A percentile compares a stretch with the other conserved stretches of the same genome.
phyloP scores from a whole-genome alignment of 1,140 invertebrate species.

The Venturia canescens region DNA sequence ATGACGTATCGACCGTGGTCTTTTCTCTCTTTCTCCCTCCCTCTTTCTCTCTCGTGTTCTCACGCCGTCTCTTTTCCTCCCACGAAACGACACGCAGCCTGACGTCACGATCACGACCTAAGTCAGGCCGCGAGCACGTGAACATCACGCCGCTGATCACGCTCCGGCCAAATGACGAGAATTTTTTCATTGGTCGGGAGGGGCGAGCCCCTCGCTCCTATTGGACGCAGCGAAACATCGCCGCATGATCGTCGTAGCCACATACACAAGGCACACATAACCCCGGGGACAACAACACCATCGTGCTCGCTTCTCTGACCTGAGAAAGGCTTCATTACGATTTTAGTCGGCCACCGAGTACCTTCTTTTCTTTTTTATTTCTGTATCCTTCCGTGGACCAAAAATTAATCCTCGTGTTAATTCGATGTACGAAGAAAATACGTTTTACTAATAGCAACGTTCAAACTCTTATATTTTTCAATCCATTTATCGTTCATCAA shows the following conservation, averaged over 20 bases:
- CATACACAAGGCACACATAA: slow-evolving; percentile 53
- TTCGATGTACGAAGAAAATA: neutral
- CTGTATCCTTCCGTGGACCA: too few relatives aligned
- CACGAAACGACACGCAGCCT: slow-evolving; percentile 68
- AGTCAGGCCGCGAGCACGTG: slow-evolving; percentile 75
- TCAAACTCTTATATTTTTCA: too few relatives aligned
- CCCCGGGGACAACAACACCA: slow-evolving; percentile 49
- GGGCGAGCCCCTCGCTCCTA: slow-evolving; percentile 72
- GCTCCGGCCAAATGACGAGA: slow-evolving; percentile 67
- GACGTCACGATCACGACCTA: slow-evolving; percentile 77
- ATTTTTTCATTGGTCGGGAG: slow-evolving; percentile 67
- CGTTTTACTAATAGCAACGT: too few relatives aligned
- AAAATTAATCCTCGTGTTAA: neutral
- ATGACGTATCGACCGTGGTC: slow-evolving; percentile 71
- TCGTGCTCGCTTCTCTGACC: slow-evolving; percentile 59
- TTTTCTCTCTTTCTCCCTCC: slow-evolving; percentile 4
- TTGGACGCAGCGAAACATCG: slow-evolving; percentile 66
- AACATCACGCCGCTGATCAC: slow-evolving; percentile 76
- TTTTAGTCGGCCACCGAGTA: slow-evolving; percentile 62
- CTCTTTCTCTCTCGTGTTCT: slow-evolving; percentile 17
- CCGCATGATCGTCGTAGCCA: slow-evolving; percentile 59
- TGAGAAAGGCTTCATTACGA: slow-evolving; percentile 69
- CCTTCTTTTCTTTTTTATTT: slow-evolving; percentile 53
- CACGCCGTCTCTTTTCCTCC: neutral
- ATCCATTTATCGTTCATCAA: too few relatives aligned